These are phyloP conservation scores for Melanostigma gelatinosum DNA, from an alignment of 2,113 vertebrate species.

Conservation along the genomic window DNA sequence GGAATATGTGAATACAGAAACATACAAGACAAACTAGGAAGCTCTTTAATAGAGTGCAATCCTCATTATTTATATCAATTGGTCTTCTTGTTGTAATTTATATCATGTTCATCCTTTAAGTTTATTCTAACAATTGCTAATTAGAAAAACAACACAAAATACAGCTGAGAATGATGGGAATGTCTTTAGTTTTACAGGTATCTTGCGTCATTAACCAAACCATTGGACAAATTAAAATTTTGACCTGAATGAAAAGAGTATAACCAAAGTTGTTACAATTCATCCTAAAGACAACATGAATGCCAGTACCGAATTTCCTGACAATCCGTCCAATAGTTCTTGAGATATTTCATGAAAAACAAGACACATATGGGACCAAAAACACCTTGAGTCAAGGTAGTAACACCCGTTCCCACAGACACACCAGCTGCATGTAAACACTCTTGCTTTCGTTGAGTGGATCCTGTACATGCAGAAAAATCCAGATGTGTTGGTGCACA, in stretches of 20 bases:
- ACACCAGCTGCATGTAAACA: not conserved
- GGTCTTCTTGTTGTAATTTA: not conserved
- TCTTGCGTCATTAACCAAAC: not conserved
- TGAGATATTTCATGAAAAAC: not conserved
- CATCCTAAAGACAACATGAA: not conserved
- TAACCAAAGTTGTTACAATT: not conserved
- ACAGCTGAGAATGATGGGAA: not conserved
- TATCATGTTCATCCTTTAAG: not conserved
- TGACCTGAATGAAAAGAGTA: not conserved
- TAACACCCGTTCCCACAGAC: not conserved
- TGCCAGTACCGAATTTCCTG: not conserved
- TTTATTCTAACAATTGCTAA: not conserved
- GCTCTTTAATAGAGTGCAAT: not conserved
- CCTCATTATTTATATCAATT: not conserved
- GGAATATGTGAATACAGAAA: not conserved
- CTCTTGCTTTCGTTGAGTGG: not conserved
- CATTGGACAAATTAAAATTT: not conserved
- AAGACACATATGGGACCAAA: not conserved
- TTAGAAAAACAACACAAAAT: not conserved
- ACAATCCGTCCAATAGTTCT: not conserved
- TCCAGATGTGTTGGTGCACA: not conserved
- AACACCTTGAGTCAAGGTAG: not conserved
- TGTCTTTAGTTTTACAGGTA: not conserved
- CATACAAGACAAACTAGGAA: not conserved
- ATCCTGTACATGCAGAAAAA: slow-evolving; percentile 12